Conservation (phyloP, 2,888 invertebrate species). For the Andrena flavipes region DNA sequence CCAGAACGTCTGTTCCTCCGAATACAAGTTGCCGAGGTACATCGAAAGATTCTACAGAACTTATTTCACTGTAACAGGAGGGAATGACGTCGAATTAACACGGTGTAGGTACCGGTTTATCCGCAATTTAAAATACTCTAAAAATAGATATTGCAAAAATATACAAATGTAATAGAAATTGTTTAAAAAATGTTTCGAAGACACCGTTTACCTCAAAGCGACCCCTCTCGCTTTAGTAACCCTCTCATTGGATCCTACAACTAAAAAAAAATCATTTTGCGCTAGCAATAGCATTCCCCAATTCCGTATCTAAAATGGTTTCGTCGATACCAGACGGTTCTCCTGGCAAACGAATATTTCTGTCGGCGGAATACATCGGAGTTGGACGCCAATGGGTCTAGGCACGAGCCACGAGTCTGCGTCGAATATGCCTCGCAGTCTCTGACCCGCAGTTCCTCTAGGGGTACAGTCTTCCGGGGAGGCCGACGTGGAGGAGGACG, state of each 20-base stretch:
- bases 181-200: too few relatives aligned
- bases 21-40: background rate
- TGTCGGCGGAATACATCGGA: conserved; percentile 23
- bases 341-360: conserved; percentile 1
- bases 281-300: background rate
- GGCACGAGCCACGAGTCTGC: conserved; percentile 83
- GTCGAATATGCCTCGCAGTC: conserved; percentile 81
- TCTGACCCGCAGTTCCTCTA: conserved; percentile 84
- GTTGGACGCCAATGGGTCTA: conserved; percentile 81
- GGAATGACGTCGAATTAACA: too few relatives aligned
- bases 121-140: too few relatives aligned
- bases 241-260: too few relatives aligned
- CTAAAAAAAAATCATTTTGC: too few relatives aligned
- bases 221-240: too few relatives aligned
- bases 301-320: background rate
- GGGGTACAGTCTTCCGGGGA: conserved; percentile 77
- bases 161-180: too few relatives aligned
- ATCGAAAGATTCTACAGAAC: background rate
- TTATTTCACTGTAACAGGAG: too few relatives aligned
- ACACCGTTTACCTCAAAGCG: too few relatives aligned
- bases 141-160: too few relatives aligned
- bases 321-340: background rate
- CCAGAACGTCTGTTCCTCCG: background rate
- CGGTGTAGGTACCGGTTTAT: too few relatives aligned
- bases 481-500: conserved; percentile 52